Evolutionary conservation across 2,888 invertebrate species (phyloP).

Genomic region (Campoletis raptor): DNA sequence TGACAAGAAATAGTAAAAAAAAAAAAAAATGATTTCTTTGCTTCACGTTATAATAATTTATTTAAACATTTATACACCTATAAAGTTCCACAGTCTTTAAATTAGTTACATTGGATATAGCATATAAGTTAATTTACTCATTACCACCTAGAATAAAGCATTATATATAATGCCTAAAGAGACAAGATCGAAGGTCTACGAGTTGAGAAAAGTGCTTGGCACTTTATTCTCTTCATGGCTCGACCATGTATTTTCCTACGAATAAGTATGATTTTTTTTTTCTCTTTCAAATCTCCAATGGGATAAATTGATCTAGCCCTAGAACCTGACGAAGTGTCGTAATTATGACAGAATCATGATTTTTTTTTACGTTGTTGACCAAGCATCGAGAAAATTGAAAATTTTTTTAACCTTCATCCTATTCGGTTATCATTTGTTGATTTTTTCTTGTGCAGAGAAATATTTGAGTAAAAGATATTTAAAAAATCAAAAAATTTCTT

Average conservation of each 20-base stretch:
- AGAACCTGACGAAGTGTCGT: slow-evolving; percentile 15
- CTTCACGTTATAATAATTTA: slow-evolving; percentile 75
- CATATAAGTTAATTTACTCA: slow-evolving; percentile 78
- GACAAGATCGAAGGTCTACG: slow-evolving; percentile 51
- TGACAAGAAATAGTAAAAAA: neutral
- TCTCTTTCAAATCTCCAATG: slow-evolving; percentile 6
- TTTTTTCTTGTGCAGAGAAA: neutral
- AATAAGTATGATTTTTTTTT: slow-evolving; percentile 37
- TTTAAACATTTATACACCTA: slow-evolving; percentile 83
- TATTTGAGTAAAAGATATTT: neutral
- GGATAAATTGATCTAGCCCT: slow-evolving; percentile 40
- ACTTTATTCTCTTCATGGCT: slow-evolving; percentile 52
- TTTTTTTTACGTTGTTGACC: neutral
- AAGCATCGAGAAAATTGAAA: neutral
- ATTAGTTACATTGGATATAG: slow-evolving; percentile 76
- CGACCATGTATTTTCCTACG: slow-evolving; percentile 47
- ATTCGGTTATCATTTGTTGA: neutral
- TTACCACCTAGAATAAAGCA: slow-evolving; percentile 78
- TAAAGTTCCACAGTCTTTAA: slow-evolving; percentile 83
- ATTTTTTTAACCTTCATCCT: neutral
- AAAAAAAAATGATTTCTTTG: neutral
- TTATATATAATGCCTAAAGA: slow-evolving; percentile 71
- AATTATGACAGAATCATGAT: neutral
- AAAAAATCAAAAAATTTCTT: neutral
- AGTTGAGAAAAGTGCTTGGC: slow-evolving; percentile 65